Evolutionary conservation across 1,140 invertebrate genomes (phyloP), one percentile per base, ranked within the genome.

Genomic region (Penaeus japonicus): DNA sequence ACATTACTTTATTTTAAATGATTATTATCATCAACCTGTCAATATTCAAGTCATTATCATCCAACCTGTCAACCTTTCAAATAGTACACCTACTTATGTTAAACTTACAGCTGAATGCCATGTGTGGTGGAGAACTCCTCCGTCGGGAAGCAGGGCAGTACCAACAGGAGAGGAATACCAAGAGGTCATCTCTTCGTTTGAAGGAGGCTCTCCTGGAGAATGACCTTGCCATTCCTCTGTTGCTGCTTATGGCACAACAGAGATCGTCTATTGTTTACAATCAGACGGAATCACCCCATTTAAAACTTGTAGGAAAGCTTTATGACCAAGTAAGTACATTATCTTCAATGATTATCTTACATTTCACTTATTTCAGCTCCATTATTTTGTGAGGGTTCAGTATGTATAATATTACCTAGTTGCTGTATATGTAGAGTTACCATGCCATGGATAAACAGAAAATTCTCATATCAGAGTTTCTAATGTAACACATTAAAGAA

Each of bases 181-280:
- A 99, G 92, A 97, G 98, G 92, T 99, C 98, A 2, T 98, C 98
- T 0, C 95, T 96, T 73, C 94, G 99, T n/a, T 93, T 99, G 59
- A 99, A 99, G 93, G 99, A 99, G 92, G 97, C 98, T 18, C 94
- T 99, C 70, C 94, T 97, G 12, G 96, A 98, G 91, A 96, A 99
- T 91, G 96, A 98, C 93, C 94, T 99, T 65, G 98, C 98, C 18
- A 96, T 99, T 70, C 95, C 98, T 5, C 93, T 99, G 24, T 99
- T 98, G 92, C 94, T 99, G 84, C 92, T 99, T 54, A 98, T 99
- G 94, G 97, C 98, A 2, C 99, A 99, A 92, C 98, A 99, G 92
- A 95, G 98, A 90, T 96, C 99, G 92, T 98, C 97, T 91, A 96
- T 98, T 75, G 95, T 98, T 86, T 99, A 96, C 92, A 95, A 95